Percentiles rank a stretch among this genome's conserved stretches.
Evolutionary conservation across 2,113 vertebrate species (phyloP).

Genomic region (Rhabdornis inornatus): DNA sequence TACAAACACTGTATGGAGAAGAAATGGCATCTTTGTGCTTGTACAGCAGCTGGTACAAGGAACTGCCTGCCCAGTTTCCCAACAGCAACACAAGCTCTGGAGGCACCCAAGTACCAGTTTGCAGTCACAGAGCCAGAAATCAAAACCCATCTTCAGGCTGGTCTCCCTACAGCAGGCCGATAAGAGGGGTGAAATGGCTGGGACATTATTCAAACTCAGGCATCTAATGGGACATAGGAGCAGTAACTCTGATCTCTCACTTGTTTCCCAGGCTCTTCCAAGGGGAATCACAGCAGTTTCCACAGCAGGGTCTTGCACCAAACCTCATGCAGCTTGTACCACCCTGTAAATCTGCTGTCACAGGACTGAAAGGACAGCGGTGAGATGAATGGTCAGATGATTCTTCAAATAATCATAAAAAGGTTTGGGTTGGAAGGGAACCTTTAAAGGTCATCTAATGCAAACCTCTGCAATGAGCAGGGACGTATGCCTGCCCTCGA

Average conservation of each 20-base stretch:
- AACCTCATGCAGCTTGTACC: not conserved
- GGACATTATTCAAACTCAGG: not conserved
- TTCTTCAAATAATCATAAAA: not conserved
- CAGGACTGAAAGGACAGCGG: not conserved
- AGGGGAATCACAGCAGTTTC: not conserved
- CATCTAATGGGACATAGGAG: not conserved
- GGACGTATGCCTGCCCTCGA: rapidly evolving
- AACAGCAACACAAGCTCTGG: not conserved
- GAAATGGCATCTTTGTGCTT: not conserved
- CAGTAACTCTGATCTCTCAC: not conserved
- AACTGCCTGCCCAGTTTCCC: not conserved
- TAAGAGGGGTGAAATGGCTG: not conserved
- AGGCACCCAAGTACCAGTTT: not conserved
- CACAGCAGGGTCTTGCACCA: not conserved
- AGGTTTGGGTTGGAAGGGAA: not conserved
- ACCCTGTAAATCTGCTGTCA: not conserved
- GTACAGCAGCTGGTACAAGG: not conserved
- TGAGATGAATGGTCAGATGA: rapidly evolving
- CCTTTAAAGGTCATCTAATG: not conserved
- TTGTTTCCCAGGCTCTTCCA: not conserved
- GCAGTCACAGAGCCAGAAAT: not conserved
- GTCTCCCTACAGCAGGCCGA: not conserved
- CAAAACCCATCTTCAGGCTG: not conserved
- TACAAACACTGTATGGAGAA: not conserved
- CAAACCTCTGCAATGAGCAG: not conserved